Evolutionary conservation across 2,888 invertebrate species (phyloP).

Genomic region (Spialia ferax): DNA sequence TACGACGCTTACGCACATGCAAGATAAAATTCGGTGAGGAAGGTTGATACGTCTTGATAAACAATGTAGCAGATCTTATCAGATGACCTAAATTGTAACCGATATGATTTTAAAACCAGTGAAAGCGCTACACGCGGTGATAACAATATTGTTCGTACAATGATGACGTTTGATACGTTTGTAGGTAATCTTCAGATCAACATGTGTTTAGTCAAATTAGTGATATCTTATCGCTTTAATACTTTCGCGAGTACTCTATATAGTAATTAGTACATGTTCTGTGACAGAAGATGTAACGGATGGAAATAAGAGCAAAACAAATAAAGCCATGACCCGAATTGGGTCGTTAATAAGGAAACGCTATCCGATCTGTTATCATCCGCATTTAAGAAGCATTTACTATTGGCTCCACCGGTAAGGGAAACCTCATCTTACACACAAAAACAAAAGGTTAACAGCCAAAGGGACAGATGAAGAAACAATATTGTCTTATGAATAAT

Average conservation of each 20-base stretch:
- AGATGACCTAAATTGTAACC: constrained; percentile 49
- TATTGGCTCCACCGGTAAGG: too few species aligned
- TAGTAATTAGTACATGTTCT: background rate
- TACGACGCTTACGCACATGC: constrained; percentile 23
- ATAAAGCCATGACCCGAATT: background rate
- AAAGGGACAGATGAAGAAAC: too few species aligned
- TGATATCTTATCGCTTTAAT: too few species aligned
- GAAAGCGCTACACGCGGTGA: constrained; percentile 25
- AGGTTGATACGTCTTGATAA: constrained; percentile 49
- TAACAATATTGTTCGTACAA: constrained; percentile 1
- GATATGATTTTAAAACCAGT: constrained; percentile 39
- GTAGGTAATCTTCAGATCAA: background rate
- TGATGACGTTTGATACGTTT: background rate
- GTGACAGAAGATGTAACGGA: background rate
- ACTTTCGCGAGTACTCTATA: background rate
- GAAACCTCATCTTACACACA: too few species aligned
- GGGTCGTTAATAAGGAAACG: background rate
- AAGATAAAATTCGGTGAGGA: constrained; percentile 50
- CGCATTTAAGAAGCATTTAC: background rate
- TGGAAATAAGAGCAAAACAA: background rate
- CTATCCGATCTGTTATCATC: background rate
- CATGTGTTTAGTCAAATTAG: too few species aligned
- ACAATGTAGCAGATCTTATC: constrained; percentile 46
- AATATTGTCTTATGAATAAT: too few species aligned
- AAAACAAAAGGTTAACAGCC: too few species aligned